Evolutionary conservation across 64 coral and sea anemone species (phyloP).

Genomic region (Cladopsammia gracilis): DNA sequence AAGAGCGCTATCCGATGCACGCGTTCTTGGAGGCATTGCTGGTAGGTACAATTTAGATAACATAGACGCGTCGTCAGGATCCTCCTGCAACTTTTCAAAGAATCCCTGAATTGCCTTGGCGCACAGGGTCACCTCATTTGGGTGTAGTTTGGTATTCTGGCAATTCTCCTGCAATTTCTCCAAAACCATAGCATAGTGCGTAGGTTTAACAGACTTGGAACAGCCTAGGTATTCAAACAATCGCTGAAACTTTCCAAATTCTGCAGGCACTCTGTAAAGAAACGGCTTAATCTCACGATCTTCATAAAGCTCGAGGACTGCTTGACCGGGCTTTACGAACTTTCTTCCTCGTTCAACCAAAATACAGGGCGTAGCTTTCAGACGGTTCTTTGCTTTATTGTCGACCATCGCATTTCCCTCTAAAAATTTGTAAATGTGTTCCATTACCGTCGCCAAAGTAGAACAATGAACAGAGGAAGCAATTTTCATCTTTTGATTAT

Average conservation of each 20-base stretch:
- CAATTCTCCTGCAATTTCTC: constrained; percentile 27
- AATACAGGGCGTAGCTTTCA: constrained; percentile 3
- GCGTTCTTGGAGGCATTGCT: neutral
- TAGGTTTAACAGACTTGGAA: neutral
- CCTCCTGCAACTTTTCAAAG: neutral
- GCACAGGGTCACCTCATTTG: neutral
- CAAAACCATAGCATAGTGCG: constrained; percentile 56
- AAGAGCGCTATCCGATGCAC: neutral
- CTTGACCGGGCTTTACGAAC: constrained; percentile 28
- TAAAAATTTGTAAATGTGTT: constrained; percentile 33
- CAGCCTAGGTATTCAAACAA: constrained; percentile 61
- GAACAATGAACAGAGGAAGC: too few species aligned
- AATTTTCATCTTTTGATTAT: neutral
- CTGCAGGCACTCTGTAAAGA: constrained; percentile 49
- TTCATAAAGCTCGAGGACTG: constrained; percentile 5
- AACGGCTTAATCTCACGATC: constrained; percentile 60
- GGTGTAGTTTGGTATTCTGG: neutral
- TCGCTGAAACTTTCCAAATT: neutral
- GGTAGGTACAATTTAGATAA: constrained; percentile 14
- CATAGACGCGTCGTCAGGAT: neutral
- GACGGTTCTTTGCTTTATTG: neutral
- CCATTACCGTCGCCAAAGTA: constrained; percentile 13
- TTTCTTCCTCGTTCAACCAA: constrained; percentile 12
- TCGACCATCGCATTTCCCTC: neutral
- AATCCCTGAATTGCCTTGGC: constrained; percentile 41